Evolutionary conservation across 1,140 invertebrate species (phyloP), one percentile per base, ranked within the genome.

Genomic region (Panagrolaimus sp.): DNA sequence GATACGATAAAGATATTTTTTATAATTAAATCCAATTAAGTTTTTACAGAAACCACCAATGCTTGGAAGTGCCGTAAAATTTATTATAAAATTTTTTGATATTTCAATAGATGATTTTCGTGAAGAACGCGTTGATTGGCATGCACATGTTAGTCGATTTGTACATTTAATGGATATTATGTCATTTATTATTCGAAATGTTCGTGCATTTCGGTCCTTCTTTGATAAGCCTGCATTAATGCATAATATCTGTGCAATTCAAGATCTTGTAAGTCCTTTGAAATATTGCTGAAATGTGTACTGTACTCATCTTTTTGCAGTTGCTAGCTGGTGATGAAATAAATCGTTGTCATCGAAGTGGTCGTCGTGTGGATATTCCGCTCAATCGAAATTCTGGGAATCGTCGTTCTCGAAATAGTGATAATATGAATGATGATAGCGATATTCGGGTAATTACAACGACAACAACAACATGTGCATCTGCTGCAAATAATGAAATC

Each of bases 131-230:
- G 16, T 4, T 13, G 51, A 57, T 16, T 57, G 27, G 20, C 51
- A 57, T 27, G 27, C 7, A 0, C 9, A 25, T 2, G 11, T 13
- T 11, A 23, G 51, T 23, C 47, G 47, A n/a, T 48, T 48, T 48
- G 20, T 23, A 48, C 47, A 23, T 48, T 48, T 48, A 48, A 48
- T 48, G 47, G 47, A 48, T 48, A n/a, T 48, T 48, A 23, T 48
- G 47, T 48, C 47, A 48, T 48, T 25, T 0, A 20, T 57, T 2
- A n/a, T 57, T 7, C 51, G 51, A 27, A 57, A 57, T 27, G 27
- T 27, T 5, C 11, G 20, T 0, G 3, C 13, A 11, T 57, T 57
- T 27, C 27, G 27, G 9, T 25, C 13, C 20, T 20, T 27, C 51
- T 57, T 57, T 13, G 20, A 1, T 20, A n/a, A 57, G 11, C 51